Base-by-base conservation (phyloP, 2,113 vertebrate genomes). In the Myxocyprinus asiaticus region DNA sequence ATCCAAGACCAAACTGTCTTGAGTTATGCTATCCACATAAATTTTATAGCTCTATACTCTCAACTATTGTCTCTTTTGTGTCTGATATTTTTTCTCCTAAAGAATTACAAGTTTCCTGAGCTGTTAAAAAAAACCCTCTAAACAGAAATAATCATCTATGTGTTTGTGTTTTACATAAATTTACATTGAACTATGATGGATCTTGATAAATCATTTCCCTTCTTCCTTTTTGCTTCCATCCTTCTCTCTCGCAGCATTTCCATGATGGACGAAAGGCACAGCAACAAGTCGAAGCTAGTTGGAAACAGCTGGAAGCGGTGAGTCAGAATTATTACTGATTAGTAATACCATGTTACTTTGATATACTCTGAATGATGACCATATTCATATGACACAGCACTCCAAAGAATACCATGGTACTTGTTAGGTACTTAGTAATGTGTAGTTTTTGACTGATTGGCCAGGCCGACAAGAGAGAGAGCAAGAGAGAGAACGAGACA, bases 261-360 rank as follows among this genome's bases (percentile, higher is more conserved):
- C 95, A 98, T 0, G 97, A 99, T 71, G 98, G 98, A 55, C 94
- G 97, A 15, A 99, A 98, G 83, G 97, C 97, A 3, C 98, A 99
- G 87, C 98, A 99, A 51, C 94, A 98, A 67, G 94, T 99, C 1
- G 98, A 99, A 88, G 95, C 92, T 51, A 97, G 92, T 82, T 98
- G 97, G 97, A 99, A 99, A 86, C 97, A 98, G 83, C 94, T 99
- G 11, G 98, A 99, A 88, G 87, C 93, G 0, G 98, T 98, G 88
- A 95, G 95, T 93, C 71, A 45, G 10, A 12, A 6, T 61, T 17
- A 67, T 47, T 9, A 45, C 47, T 8, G 8, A 71, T 55, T 14
- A 65, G 43, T 50, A 11, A 56, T 14, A n/a, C 12, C 1, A 12
- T 56, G 53, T 55, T 12, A n/a, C 11, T n/a, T 12, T 56, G 14